Base-by-base conservation (phyloP, 2,797 vertebrate genomes). In the Enteromius mattozi region DNA sequence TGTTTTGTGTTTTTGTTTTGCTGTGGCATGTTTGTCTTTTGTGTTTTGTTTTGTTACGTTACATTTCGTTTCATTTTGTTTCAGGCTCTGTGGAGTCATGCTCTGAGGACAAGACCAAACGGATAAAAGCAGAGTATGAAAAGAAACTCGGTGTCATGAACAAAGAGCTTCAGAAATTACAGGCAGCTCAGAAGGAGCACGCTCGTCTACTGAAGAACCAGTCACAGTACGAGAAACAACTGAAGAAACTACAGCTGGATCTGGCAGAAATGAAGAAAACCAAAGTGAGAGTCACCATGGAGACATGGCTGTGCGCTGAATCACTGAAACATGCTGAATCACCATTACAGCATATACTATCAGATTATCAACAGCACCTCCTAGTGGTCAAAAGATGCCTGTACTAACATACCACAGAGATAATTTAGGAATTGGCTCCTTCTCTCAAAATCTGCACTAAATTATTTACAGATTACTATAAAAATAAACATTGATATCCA, bases 221-320 rank as follows among this genome's bases (percentile, higher is more conserved):
- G 40, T 97, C 97, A 4, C 98, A 99, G 71, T 99, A 99, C 81
- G 98, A 99, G 94, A 99, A 96, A 37, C 98, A 99, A 84, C 94
- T 99, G 85, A 97, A 95, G 91, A 99, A 98, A 90, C 93, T 99
- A 49, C 98, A 99, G 90, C 93, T 97, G 91, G 98, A 99, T 74
- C 97, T 99, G 90, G 92, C 92, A 6, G 98, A 99, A 85, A 99
- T 99, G 98, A 99, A 99, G 93, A 99, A 98, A 92, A 99, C 96
- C 0, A 99, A 99, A 96, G 98, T 97, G 90, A 59, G 74, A 8
- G 14, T n/a, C 74, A 33, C 59, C 24, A 65, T 65, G 24, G 77
- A 37, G 35, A 80, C 27, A 70, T 9, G 27, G 45, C 59, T 21
- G 35, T 47, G 2, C 21, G n/a, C 9, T 70, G 10, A 19, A 30